Evolutionary conservation across 1,140 invertebrate genomes (phyloP).

Genomic region (Cherax quadricarinatus): DNA sequence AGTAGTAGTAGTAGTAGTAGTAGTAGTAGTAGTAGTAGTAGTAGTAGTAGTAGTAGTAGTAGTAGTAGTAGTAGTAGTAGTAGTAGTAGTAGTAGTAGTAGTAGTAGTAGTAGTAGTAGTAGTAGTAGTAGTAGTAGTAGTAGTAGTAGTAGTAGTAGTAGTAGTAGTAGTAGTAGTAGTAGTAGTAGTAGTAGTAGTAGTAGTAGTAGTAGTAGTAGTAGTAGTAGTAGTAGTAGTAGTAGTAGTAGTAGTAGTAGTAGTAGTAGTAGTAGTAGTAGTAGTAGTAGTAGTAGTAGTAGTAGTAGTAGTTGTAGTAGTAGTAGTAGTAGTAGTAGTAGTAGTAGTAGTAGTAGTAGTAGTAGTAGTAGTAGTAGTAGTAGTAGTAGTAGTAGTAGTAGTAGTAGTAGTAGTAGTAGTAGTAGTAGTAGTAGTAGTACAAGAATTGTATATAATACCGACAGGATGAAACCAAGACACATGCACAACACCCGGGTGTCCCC

Average conservation of each 20-base stretch:
- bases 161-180: conserved; percentile 44
- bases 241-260: conserved; percentile 43
- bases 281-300: conserved; percentile 21
- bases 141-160: conserved; percentile 37
- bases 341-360: conserved; percentile 38
- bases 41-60: no score
- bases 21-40: no score
- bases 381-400: conserved; percentile 44
- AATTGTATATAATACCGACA: no score
- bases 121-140: no score
- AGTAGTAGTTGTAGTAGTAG: conserved; percentile 17
- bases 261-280: conserved; percentile 31
- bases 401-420: conserved; percentile 36
- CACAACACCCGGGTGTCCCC: no score
- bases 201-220: conserved; percentile 23
- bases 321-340: conserved; percentile 24
- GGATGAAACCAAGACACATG: no score
- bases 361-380: conserved; percentile 29
- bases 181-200: conserved; percentile 47
- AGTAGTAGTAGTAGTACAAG: conserved; percentile 16
- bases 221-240: conserved; percentile 41
- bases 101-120: no score
- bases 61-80: no score
- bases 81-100: no score
- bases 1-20: no score